phyloP scores from a whole-genome alignment of 2,888 invertebrate genomes.

The Tenthredo distinguenda region DNA sequence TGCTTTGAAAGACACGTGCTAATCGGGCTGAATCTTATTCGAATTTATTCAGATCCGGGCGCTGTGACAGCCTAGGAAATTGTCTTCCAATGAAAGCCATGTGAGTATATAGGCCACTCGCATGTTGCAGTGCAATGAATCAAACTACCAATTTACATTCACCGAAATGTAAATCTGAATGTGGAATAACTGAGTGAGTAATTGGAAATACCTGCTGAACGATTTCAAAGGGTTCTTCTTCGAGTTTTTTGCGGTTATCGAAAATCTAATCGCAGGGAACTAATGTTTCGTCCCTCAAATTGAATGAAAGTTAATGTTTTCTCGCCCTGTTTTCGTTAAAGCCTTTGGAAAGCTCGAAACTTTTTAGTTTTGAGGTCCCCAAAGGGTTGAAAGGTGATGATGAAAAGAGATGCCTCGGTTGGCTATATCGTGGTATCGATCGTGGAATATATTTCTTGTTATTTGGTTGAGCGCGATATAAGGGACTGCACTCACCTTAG shows the following conservation, averaged over 20 bases:
- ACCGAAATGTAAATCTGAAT: neutral
- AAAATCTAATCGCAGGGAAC: neutral
- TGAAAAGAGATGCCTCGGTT: slow-evolving; percentile 5
- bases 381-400: neutral
- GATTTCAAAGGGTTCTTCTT: neutral
- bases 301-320: neutral
- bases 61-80: slow-evolving; percentile 1
- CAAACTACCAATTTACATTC: slow-evolving; percentile 18
- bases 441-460: slow-evolving; percentile 15
- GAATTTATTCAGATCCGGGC: slow-evolving; percentile 11
- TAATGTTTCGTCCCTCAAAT: neutral
- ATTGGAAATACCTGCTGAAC: slow-evolving; percentile 14
- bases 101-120: slow-evolving; percentile 9
- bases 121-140: slow-evolving; percentile 35
- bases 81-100: slow-evolving; percentile 12
- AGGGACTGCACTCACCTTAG: slow-evolving; percentile 28
- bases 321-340: neutral
- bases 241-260: neutral
- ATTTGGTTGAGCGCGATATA: slow-evolving; percentile 24
- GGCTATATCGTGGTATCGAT: neutral
- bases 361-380: neutral
- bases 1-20: neutral
- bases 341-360: neutral
- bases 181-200: neutral
- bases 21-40: neutral